Evolutionary conservation across 1,140 invertebrate species (phyloP).

Genomic region (Diachasma alloeum): DNA sequence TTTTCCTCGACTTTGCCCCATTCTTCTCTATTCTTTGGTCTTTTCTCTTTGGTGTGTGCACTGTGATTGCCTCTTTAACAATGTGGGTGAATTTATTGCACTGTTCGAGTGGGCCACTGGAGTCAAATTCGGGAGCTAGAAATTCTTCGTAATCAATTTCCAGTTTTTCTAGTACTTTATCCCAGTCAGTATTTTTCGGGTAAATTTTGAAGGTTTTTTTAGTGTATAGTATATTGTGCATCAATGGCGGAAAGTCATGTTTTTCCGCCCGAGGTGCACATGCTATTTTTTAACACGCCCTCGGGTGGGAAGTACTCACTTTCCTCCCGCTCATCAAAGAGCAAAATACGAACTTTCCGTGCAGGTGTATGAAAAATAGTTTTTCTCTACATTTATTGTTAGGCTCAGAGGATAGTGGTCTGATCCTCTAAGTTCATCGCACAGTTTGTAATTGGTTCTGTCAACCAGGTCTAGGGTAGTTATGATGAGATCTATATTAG

Average conservation of each 20-base stretch:
- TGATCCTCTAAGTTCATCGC: slow-evolving; percentile 10
- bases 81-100: not conserved
- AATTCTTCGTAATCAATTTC: not conserved
- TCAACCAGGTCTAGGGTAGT: slow-evolving; percentile 5
- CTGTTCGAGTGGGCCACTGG: not conserved
- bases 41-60: not conserved
- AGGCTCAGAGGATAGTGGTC: slow-evolving; percentile 21
- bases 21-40: too few species aligned
- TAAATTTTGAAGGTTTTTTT: slow-evolving; percentile 10
- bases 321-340: too few species aligned
- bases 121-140: not conserved
- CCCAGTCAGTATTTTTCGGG: slow-evolving; percentile 7
- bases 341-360: too few species aligned
- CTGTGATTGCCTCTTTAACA: not conserved
- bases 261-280: too few species aligned
- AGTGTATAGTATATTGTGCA: too few species aligned
- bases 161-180: not conserved
- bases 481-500: slow-evolving; percentile 22
- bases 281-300: too few species aligned
- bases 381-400: not conserved
- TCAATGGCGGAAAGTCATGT: too few species aligned
- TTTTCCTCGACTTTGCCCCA: not conserved
- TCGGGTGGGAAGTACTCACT: too few species aligned
- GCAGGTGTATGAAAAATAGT: not conserved
- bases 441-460: not conserved